Evolutionary conservation across 1,140 invertebrate species (phyloP), one percentile per base, ranked within the genome.

Genomic region (Agraylea sexmaculata): DNA sequence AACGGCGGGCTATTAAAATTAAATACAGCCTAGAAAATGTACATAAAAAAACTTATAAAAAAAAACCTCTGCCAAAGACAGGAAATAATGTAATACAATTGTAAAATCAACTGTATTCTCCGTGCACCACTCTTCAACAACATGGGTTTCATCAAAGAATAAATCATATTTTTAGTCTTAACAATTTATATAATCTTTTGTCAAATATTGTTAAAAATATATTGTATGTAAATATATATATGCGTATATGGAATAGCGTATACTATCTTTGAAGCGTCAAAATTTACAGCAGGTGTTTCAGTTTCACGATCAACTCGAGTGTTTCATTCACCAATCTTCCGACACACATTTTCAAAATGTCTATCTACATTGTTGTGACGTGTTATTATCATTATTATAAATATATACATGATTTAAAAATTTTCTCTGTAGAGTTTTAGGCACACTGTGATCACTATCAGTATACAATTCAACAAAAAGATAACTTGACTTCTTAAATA

Each of bases 381-480:
- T n/a, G n/a, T 22, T 8, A 18, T 42, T 38, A 38, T 40, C 34
- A 37, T 40, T 39, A 40, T 45, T 40, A 42, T 40, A 42, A 45
- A 44, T 48, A 48, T 40, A 49, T 41, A 40, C 36, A 43, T 32
- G n/a, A n/a, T n/a, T n/a, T n/a, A 38, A 42, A 18, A 22, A 28
- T 42, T 40, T 10, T 41, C 18, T 37, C 32, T 34, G 30, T 25
- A n/a, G n/a, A n/a, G 37, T 43, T 49, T 37, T 47, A 46, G 48
- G 48, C 48, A 50, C 48, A 50, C 48, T 38, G 45, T 47, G 47
- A 50, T 50, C 48, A 50, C 48, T 50, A 50, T 65, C 55, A 51
- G 53, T 58, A 52, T 52, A 51, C 50, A 52, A 49, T 53, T 55
- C n/a, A n/a, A n/a, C n/a, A n/a, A n/a, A 41, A 37, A 34, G 40